phyloP scores from a whole-genome alignment of 2,888 invertebrate species.

The Xestia c-nigrum region DNA sequence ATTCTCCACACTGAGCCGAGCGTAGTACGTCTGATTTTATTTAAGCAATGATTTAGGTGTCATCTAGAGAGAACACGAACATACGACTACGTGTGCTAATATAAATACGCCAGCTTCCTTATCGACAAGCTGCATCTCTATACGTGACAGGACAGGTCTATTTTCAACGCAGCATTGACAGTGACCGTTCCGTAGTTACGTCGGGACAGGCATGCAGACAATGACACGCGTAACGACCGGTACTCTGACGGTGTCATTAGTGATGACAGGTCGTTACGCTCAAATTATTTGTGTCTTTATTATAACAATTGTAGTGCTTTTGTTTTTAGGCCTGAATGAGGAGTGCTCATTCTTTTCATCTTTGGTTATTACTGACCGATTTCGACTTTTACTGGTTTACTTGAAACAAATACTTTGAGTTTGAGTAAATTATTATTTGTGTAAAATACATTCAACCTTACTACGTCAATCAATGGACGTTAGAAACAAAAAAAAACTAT shows the following conservation, averaged over 20 bases:
- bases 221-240: conserved; percentile 47
- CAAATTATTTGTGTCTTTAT: conserved; percentile 20
- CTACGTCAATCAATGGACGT: conserved; percentile 10
- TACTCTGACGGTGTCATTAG: conserved; percentile 45
- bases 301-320: background rate
- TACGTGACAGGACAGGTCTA: conserved; percentile 40
- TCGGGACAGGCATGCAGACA: conserved; percentile 48
- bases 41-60: background rate
- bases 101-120: conserved; percentile 33
- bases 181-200: conserved; percentile 44
- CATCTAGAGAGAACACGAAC: background rate
- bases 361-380: background rate
- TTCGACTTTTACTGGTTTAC: no score
- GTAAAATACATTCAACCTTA: no score
- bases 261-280: conserved; percentile 36
- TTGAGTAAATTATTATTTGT: no score
- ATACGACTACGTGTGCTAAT: background rate
- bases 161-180: conserved; percentile 62
- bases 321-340: background rate
- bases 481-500: background rate
- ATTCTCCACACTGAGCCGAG: background rate
- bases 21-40: background rate
- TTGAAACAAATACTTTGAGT: no score
- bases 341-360: background rate
- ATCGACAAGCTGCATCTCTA: conserved; percentile 18